Evolutionary conservation across 2,113 vertebrate genomes (phyloP).

Genomic region (Syrmaticus mikado): DNA sequence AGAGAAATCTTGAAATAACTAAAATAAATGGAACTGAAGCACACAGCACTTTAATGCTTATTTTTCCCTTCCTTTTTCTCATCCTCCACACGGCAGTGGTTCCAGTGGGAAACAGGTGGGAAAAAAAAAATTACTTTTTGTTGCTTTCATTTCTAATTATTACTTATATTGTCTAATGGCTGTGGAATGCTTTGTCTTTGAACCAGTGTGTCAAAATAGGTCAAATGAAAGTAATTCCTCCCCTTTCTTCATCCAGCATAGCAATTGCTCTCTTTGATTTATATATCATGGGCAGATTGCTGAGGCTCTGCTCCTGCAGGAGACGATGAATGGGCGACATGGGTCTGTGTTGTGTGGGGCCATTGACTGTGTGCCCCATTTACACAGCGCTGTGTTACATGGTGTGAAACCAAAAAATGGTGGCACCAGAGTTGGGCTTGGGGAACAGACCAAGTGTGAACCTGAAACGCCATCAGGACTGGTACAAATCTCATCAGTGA

Average conservation of each 20-base stretch:
- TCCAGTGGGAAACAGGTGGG: conserved; percentile 28
- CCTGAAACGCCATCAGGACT: not conserved
- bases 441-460: not conserved
- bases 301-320: not conserved
- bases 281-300: not conserved
- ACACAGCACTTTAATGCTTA: not conserved
- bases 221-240: conserved; percentile 14
- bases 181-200: conserved; percentile 14
- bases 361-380: accelerated
- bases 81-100: not conserved
- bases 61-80: not conserved
- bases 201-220: not conserved
- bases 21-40: not conserved
- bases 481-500: not conserved
- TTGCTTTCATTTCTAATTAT: conserved; percentile 12
- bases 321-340: accelerated
- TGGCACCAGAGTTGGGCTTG: accelerated
- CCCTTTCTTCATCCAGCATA: not conserved
- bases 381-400: accelerated
- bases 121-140: conserved; percentile 23
- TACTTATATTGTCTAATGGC: conserved; percentile 13
- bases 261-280: not conserved
- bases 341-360: not conserved
- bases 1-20: not conserved
- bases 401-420: not conserved